Evolutionary conservation across 1,140 invertebrate genomes (phyloP).

Genomic region (Wasmannia auropunctata): DNA sequence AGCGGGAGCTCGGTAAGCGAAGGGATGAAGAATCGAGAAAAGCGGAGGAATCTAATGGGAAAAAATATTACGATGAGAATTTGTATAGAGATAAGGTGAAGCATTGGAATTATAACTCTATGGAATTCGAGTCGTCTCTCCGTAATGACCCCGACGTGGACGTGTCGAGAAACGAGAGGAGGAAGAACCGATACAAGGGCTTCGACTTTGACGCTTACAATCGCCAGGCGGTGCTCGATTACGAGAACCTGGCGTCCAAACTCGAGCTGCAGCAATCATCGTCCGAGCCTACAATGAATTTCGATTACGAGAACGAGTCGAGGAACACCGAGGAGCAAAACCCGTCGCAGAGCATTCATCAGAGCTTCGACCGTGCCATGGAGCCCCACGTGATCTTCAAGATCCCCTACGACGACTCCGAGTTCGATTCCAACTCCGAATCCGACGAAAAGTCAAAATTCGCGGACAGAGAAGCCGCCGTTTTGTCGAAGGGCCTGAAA

Average conservation of each 20-base stretch:
- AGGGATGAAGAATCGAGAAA: constrained; percentile 67
- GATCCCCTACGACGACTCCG: constrained; percentile 82
- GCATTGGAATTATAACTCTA: constrained; percentile 53
- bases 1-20: constrained; percentile 77
- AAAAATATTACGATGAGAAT: constrained; percentile 43
- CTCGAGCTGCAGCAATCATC: constrained; percentile 53
- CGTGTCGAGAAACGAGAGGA: constrained; percentile 15
- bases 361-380: constrained; percentile 77
- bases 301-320: constrained; percentile 57
- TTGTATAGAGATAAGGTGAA: constrained; percentile 32
- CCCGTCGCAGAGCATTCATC: constrained; percentile 39
- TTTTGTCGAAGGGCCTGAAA: constrained; percentile 16
- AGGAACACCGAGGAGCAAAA: constrained; percentile 37
- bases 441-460: constrained; percentile 71
- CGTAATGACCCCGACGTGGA: constrained; percentile 43
- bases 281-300: constrained; percentile 25
- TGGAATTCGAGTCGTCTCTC: constrained; percentile 13
- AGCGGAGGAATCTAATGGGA: constrained; percentile 32
- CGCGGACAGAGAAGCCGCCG: neutral
- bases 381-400: constrained; percentile 82
- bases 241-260: constrained; percentile 77
- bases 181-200: constrained; percentile 45
- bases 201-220: constrained; percentile 80
- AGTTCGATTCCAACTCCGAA: constrained; percentile 77
- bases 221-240: constrained; percentile 80